These are phyloP conservation scores for Eulithis testata DNA, from an alignment of 2,888 invertebrate species.

Conservation along the genomic window DNA sequence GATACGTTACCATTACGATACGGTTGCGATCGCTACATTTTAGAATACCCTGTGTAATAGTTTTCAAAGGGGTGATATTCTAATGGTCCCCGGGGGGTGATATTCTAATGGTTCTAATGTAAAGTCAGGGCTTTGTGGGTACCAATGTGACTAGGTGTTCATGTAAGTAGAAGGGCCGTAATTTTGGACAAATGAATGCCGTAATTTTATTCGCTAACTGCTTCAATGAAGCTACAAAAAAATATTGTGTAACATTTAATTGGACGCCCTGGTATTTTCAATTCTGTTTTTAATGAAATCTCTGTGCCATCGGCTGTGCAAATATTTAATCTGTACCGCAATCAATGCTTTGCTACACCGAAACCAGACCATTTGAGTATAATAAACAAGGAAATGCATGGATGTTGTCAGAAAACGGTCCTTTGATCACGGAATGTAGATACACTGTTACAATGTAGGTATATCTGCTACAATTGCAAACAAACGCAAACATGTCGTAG, in stretches of 20 bases:
- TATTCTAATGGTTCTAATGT: too few species aligned
- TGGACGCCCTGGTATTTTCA: constrained; percentile 19
- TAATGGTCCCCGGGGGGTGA: too few species aligned
- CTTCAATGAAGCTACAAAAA: neutral
- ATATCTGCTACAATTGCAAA: too few species aligned
- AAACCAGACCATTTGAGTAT: neutral
- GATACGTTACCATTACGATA: too few species aligned
- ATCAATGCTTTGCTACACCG: constrained; percentile 13
- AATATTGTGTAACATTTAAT: constrained; percentile 1
- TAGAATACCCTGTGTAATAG: too few species aligned
- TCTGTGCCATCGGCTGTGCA: constrained; percentile 13
- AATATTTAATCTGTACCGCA: constrained; percentile 20
- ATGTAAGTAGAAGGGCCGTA: too few species aligned
- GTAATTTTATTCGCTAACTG: neutral
- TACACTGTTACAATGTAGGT: neutral
- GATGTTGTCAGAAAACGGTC: neutral
- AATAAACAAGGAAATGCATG: neutral
- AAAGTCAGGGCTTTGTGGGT: too few species aligned
- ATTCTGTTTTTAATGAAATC: constrained; percentile 24
- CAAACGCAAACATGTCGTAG: too few species aligned
- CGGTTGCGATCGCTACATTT: too few species aligned
- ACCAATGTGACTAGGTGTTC: too few species aligned
- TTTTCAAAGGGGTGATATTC: too few species aligned
- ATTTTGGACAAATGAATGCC: too few species aligned
- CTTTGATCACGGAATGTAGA: neutral